phyloP scores from a whole-genome alignment of 2,113 vertebrate genomes.

The Campylomormyrus numenius region DNA sequence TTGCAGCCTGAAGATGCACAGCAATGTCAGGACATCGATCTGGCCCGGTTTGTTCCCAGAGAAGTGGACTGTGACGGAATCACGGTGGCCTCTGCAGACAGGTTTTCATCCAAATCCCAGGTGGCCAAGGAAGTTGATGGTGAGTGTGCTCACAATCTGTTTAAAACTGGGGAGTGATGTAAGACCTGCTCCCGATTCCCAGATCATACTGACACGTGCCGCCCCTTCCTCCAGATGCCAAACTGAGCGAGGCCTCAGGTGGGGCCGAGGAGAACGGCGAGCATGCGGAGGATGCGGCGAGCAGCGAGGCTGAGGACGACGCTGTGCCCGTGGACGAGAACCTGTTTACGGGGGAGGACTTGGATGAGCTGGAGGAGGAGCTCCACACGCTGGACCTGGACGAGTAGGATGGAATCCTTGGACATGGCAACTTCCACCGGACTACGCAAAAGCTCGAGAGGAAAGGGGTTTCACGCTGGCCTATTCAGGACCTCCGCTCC shows the following conservation, averaged over 20 bases:
- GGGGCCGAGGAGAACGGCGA: constrained; percentile 71
- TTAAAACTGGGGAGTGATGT: not conserved
- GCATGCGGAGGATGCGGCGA: constrained; percentile 46
- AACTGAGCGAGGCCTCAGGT: constrained; percentile 85
- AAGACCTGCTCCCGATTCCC: not conserved
- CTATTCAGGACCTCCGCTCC: not conserved
- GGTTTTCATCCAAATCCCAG: constrained; percentile 65
- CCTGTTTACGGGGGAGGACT: constrained; percentile 93
- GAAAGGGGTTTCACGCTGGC: constrained; percentile 18
- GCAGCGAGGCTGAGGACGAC: constrained; percentile 55
- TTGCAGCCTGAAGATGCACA: constrained; percentile 62
- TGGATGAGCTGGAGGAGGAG: constrained; percentile 96
- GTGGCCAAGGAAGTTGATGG: constrained; percentile 53
- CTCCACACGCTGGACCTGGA: constrained; percentile 88
- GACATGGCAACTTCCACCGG: not conserved
- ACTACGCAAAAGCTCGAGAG: constrained; percentile 29
- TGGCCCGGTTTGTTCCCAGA: constrained; percentile 83
- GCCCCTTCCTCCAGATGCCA: constrained; percentile 65
- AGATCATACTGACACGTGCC: not conserved
- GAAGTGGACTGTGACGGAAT: constrained; percentile 89
- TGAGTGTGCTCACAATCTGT: too few species aligned
- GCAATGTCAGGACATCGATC: constrained; percentile 78
- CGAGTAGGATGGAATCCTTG: constrained; percentile 59
- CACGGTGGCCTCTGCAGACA: constrained; percentile 80
- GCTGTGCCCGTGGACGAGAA: constrained; percentile 96